These are phyloP conservation scores for Spongia lamella DNA, from an alignment of 37 sponge, comb jelly and placozoan species.

Conservation along the genomic window DNA sequence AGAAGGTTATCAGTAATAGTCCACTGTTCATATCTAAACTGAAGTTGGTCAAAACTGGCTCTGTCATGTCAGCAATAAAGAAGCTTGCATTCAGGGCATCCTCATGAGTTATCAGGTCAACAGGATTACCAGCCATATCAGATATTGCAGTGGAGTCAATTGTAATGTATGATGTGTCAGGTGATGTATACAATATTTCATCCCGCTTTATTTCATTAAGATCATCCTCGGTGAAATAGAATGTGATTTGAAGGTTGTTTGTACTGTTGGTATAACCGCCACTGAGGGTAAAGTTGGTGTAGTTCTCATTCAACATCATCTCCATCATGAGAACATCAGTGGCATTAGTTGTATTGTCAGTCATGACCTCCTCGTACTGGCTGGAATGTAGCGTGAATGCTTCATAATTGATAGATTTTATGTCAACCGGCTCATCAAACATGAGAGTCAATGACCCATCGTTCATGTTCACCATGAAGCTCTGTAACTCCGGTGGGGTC, in stretches of 20 bases:
- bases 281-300: constrained; percentile 51
- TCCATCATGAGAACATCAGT: constrained; percentile 1
- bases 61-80: constrained; percentile 78
- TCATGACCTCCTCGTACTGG: background rate
- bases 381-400: constrained; percentile 62
- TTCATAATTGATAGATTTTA: constrained; percentile 48
- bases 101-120: constrained; percentile 23
- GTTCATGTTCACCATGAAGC: constrained; percentile 79
- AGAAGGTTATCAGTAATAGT: constrained; percentile 61
- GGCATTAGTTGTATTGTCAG: constrained; percentile 4
- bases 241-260: constrained; percentile 64
- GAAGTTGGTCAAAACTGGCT: constrained; percentile 70
- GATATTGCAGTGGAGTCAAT: constrained; percentile 44
- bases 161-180: constrained; percentile 60
- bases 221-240: constrained; percentile 67
- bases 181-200: constrained; percentile 48
- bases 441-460: constrained; percentile 51
- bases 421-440: constrained; percentile 88
- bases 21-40: constrained; percentile 88
- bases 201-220: constrained; percentile 74
- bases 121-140: constrained; percentile 76
- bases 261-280: constrained; percentile 75
- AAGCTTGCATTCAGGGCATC: constrained; percentile 43
- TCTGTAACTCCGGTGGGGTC: constrained; percentile 47
- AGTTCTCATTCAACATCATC: background rate